Evolutionary conservation across 2,888 invertebrate genomes (phyloP), one percentile per base, ranked within the genome.

Genomic region (Pristionchus japonicus): DNA sequence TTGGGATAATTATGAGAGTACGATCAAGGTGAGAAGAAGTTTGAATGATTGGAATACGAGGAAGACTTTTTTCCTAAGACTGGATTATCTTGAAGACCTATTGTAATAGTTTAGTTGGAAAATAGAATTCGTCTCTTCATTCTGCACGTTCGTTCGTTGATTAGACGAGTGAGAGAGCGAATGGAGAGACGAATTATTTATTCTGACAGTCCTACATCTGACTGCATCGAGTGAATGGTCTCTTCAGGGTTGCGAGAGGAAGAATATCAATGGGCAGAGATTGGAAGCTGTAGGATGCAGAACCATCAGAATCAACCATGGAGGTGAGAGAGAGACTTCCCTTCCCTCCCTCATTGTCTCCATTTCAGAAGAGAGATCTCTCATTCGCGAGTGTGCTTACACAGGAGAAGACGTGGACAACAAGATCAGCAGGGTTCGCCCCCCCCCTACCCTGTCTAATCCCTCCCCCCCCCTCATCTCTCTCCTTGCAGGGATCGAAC

Each of bases 361-460:
- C 20, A 64, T 91, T 91, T 82, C 88, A 92, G 92, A 90, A 17
- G 90, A 91, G 77, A 40, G 64, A 17, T 91, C 91, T 15, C 57
- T 92, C 34, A 89, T 91, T 77, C 89, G 92, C 57, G 91, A 92
- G 84, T 92, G 92, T 86, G 92, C 92, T 52, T 92, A 92, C 89
- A 89, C 89, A 23, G 92, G 92, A 87, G 89, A 90, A 67, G 86
- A 91, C 74, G 90, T 91, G 82, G 90, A 89, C 17, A 88, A 52
- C 31, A 91, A 91, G 77, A 89, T 89, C 43, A 90, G 89, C 82
- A 91, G 91, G 89, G 91, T 91, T 31, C 80, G 49, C 52, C 27
- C 23, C n/a, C 23, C 40, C 34, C 23, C 15, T 27, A 9, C 70
- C 70, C 23, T 43, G 3, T n/a, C 43, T 23, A 3, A 17, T 37